Conservation (phyloP, 2,888 invertebrate species). For the Trichopria drosophilae region DNA sequence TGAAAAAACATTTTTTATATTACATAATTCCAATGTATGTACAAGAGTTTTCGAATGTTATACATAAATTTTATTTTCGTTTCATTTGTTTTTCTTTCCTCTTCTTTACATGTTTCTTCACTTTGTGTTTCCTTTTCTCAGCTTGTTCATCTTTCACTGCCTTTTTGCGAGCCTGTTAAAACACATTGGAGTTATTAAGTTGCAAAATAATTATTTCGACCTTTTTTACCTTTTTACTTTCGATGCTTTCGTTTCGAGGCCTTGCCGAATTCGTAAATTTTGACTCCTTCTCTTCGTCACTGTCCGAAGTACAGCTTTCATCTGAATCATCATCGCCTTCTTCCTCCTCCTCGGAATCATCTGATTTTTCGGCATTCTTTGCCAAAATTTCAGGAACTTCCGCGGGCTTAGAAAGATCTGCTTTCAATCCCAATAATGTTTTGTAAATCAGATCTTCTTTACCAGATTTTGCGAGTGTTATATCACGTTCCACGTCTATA, state of each 20-base stretch:
- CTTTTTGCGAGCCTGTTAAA: constrained; percentile 74
- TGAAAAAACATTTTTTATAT: too few species aligned
- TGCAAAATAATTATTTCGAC: constrained; percentile 3
- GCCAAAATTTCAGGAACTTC: constrained; percentile 67
- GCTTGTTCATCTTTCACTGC: constrained; percentile 85
- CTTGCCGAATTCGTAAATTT: constrained; percentile 69
- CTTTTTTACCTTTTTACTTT: constrained; percentile 67
- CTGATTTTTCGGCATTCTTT: constrained; percentile 32
- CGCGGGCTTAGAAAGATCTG: constrained; percentile 75
- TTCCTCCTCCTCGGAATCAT: constrained; percentile 47
- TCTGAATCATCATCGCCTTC: constrained; percentile 40
- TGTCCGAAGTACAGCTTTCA: constrained; percentile 29
- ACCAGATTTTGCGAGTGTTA: constrained; percentile 76
- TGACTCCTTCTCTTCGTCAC: constrained; percentile 49
- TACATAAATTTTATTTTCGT: constrained; percentile 40
- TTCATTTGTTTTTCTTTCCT: constrained; percentile 67
- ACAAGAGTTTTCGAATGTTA: too few species aligned
- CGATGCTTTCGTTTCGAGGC: constrained; percentile 78
- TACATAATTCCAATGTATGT: too few species aligned
- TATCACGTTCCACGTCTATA: constrained; percentile 83
- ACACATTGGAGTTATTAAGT: constrained; percentile 10
- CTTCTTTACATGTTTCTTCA: constrained; percentile 93
- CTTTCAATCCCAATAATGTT: constrained; percentile 81
- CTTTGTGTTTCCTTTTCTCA: constrained; percentile 84
- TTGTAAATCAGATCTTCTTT: constrained; percentile 79